Base-by-base conservation (phyloP, 2,113 vertebrate genomes). In the Daphoenositta chrysoptera region DNA sequence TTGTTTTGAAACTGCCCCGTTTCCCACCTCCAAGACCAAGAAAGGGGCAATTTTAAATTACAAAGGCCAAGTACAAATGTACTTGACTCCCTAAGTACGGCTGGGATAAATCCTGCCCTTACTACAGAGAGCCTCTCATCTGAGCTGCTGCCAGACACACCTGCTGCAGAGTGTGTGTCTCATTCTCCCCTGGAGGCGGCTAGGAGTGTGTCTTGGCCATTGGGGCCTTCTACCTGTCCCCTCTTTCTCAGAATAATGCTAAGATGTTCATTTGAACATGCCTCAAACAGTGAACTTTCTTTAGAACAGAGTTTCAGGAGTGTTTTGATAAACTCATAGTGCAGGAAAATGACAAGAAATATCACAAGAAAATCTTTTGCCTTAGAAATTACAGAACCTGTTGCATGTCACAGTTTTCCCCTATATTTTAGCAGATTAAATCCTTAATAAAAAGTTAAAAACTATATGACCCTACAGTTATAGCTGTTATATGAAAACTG, bases 111-210 rank as follows among this genome's bases (percentile, higher is more conserved):
- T 13, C 20, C 40, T 86, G 45, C 9, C 47, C 31, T 39, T n/a
- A n/a, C 33, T 31, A 48, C 17, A 71, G 39, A 21, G 19, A 56
- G 19, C 7, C 11, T 31, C 27, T 31, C 39, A 42, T 48, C 4
- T 21, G 71, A 86, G 33, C 17, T 69, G 23, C 44, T 54, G 66
- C 15, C 1, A 1, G 20, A 42, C 21, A 37, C 15, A 40, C 13
- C 17, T 44, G 27, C 27, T 54, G 37, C 30, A 17, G 5, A 7
- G 3, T 7, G 5, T 2, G 0, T 31, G 9, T 21, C 31, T 64
- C 35, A 13, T 0, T 24, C 28, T 48, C n/a, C 58, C 16, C 53
- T 10, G 45, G 45, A 70, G 35, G 33, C 39, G 50, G 47, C 39
- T 11, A 42, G 26, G 35, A 90, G 89, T 8, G 19, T 18, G 20